Base-by-base conservation (phyloP, 2,113 vertebrate genomes). In the Salvator merianae region DNA sequence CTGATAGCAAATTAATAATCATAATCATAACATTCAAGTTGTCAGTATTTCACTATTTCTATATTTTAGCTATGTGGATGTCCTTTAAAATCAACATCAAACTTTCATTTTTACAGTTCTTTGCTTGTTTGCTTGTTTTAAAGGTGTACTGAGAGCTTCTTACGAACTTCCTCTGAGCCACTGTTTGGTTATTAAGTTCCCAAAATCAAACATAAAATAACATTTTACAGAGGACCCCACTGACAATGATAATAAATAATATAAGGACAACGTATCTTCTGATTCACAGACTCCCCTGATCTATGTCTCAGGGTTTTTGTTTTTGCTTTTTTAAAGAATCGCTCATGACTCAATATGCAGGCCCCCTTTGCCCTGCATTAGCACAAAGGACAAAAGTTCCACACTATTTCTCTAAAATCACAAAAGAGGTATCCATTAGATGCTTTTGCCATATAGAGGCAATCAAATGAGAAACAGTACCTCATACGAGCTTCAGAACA, bases 401-500 rank as follows among this genome's bases (percentile, higher is more conserved):
- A 90, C 65, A 53, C 63, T 28, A 34, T 76, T 89, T 91, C 91
- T 74, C 74, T 89, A 91, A 86, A 95, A 91, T 66, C 5, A 90
- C 77, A 75, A 84, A 83, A 89, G 68, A 88, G 90, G 84, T 75
- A 83, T 81, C 72, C 78, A 84, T 63, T 83, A 88, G 80, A 68
- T 81, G 78, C 93, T 87, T 30, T 66, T 89, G 70, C 34, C 90
- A 75, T 74, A 82, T 82, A 88, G 87, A 93, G 93, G 89, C 86
- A 92, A 94, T 91, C 47, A 88, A n/a, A 75, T 85, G 43, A 84
- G 88, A 91, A 84, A 88, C 82, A 94, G 83, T 81, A 89, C 91
- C 87, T 63, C 90, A 75, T 78, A 84, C 88, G 65, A 72, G 88
- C 90, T 82, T 86, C 91, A 53, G 32, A 86, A 91, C 94, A 89